Percentiles rank a stretch among this genome's conserved stretches.
These are phyloP conservation scores for Seira musarum DNA, from an alignment of 2,888 invertebrate species.

Conservation along the genomic window DNA sequence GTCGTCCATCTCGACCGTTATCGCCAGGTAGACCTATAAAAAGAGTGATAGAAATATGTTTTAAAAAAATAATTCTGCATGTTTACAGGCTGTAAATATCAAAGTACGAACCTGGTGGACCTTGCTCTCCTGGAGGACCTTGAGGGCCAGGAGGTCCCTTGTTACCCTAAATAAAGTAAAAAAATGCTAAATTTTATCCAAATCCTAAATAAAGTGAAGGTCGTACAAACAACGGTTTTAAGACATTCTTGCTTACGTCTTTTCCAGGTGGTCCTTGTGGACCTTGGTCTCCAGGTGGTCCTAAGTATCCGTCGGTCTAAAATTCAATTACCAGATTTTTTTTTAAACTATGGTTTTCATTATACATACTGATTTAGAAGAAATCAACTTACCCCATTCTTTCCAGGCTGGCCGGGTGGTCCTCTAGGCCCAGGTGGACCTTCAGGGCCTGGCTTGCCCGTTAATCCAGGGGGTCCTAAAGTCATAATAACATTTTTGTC, in stretches of 20 bases:
- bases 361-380: not conserved
- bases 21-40: constrained; percentile 21
- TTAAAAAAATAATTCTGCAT: too few species aligned
- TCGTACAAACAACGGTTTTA: too few species aligned
- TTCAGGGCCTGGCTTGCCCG: constrained; percentile 44
- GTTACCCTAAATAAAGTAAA: too few species aligned
- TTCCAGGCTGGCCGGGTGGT: constrained; percentile 36
- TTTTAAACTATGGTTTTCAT: not conserved
- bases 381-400: constrained; percentile 40
- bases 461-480: constrained; percentile 40
- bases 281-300: constrained; percentile 32
- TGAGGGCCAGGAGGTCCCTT: too few species aligned
- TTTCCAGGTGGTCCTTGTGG: constrained; percentile 21
- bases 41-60: too few species aligned
- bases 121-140: constrained; percentile 34
- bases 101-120: too few species aligned
- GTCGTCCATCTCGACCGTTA: constrained; percentile 24
- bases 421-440: constrained; percentile 32
- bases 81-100: too few species aligned
- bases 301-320: constrained; percentile 24
- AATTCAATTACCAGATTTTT: not conserved
- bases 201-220: too few species aligned
- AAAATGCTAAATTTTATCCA: too few species aligned
- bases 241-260: constrained; percentile 13
- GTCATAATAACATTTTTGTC: not conserved